Conservation (phyloP, 2,888 invertebrate genomes). For the Yponomeuta sedellus region DNA sequence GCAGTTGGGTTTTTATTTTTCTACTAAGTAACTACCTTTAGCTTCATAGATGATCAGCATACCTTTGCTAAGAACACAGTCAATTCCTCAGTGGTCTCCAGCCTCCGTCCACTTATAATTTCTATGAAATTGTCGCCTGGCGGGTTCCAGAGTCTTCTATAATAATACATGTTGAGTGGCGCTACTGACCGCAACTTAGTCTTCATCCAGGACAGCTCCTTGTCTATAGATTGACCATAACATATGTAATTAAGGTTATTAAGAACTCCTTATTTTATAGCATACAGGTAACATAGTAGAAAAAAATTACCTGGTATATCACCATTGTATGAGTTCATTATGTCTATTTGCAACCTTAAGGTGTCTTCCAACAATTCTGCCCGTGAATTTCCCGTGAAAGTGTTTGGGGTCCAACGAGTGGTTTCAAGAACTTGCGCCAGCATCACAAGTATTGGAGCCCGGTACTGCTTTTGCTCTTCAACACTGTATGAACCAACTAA, state of each 20-base stretch:
- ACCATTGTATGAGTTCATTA: conserved; percentile 43
- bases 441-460: conserved; percentile 61
- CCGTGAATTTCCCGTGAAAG: conserved; percentile 35
- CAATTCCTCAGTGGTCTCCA: conserved; percentile 37
- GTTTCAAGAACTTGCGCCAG: conserved; percentile 54
- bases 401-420: conserved; percentile 51
- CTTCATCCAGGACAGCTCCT: conserved; percentile 56
- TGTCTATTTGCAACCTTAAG: conserved; percentile 40
- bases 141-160: conserved; percentile 50
- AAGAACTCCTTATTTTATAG: too few relatives aligned
- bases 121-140: conserved; percentile 48
- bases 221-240: conserved; percentile 39
- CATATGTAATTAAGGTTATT: neutral
- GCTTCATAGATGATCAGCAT: neutral
- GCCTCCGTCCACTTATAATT: conserved; percentile 38
- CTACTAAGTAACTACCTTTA: neutral
- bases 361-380: conserved; percentile 43
- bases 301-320: conserved; percentile 44
- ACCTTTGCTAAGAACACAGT: conserved; percentile 49
- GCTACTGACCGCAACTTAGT: conserved; percentile 46
- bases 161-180: conserved; percentile 61
- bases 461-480: conserved; percentile 45
- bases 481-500: conserved; percentile 39
- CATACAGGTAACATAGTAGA: neutral
- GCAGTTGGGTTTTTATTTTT: too few relatives aligned